Base-by-base conservation (phyloP, 37 sponge, comb jelly and placozoan species). In the Haliclona indistincta region DNA sequence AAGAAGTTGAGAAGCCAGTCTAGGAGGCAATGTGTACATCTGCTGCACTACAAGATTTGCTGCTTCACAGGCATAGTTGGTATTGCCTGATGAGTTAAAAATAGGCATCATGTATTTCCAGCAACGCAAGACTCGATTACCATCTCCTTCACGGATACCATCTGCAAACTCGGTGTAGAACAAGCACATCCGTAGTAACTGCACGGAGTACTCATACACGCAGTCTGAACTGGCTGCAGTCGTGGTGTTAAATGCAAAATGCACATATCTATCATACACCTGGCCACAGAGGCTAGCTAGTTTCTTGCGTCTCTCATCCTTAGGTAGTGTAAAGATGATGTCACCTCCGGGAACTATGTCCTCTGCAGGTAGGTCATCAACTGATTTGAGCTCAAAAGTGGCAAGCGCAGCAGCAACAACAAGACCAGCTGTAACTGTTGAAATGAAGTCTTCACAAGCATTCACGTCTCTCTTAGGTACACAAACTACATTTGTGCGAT, bases 381-480 rank as follows among this genome's bases (percentile, higher is more conserved):
- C 42, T 63, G 64, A 61, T 42, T 75, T 63, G 64, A 74, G 2
- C 29, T 26, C 28, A 22, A 75, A 38, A 34, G 38, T 55, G n/a
- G 33, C 26, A 5, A 79, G 47, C 37, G 80, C 80, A 41, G 80
- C 80, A 35, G 78, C 43, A 49, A 66, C 38, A 35, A 77, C 34
- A 20, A 36, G 49, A 35, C 80, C 49, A 13, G 47, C 20, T n/a
- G 38, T 56, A 32, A 65, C 60, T 34, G 47, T 53, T 56, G 38
- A 34, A 38, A 79, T 38, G 34, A 79, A 79, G 44, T 79, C 80
- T 38, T 79, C 80, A 56, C 80, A 69, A 10, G 58, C 80, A 69
- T 79, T 68, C 40, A 79, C 47, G 42, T 67, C 42, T 39, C 53
- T 79, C 30, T 28, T 40, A 15, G 70, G 70, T 17, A n/a, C 62